These are phyloP conservation scores for Colletes latitarsis DNA, from an alignment of 1,140 invertebrate species.

Conservation along the genomic window DNA sequence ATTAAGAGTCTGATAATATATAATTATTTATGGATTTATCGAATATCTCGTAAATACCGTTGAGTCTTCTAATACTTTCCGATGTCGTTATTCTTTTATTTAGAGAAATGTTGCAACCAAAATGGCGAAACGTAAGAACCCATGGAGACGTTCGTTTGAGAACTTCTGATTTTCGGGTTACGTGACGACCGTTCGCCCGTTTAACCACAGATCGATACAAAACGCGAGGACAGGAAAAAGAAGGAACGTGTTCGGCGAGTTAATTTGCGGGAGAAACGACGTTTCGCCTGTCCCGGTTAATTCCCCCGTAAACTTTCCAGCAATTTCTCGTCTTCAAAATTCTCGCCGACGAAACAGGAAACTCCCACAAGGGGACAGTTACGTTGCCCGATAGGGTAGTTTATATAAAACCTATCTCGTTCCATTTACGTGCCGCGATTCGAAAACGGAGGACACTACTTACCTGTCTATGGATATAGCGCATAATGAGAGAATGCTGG, in stretches of 20 bases:
- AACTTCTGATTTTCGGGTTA: not conserved
- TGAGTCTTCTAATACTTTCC: too few relatives aligned
- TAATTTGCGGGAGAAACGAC: not conserved
- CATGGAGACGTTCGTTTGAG: not conserved
- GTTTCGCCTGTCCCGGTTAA: not conserved
- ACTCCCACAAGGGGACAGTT: not conserved
- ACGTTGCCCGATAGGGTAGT: not conserved
- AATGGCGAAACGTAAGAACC: too few relatives aligned
- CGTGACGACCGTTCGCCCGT: too few relatives aligned
- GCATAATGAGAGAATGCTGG: slow-evolving; percentile 90
- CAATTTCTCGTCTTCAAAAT: not conserved
- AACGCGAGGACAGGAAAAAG: not conserved
- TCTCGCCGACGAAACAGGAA: not conserved
- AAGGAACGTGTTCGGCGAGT: slow-evolving; percentile 13
- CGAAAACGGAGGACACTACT: slow-evolving; percentile 43
- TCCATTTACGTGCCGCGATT: slow-evolving; percentile 56
- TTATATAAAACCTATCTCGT: slow-evolving; percentile 37
- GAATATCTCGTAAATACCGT: too few relatives aligned
- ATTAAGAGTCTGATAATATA: too few relatives aligned
- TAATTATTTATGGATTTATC: too few relatives aligned
- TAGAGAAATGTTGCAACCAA: too few relatives aligned
- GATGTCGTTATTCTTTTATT: too few relatives aligned
- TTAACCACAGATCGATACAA: slow-evolving; percentile 11
- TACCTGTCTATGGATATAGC: slow-evolving; percentile 91
- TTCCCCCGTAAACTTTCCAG: not conserved